A percentile compares a stretch with the other conserved stretches of the same genome.
Evolutionary conservation across 1,140 invertebrate species (phyloP).

Genomic region (Hylyphantes graminicola): DNA sequence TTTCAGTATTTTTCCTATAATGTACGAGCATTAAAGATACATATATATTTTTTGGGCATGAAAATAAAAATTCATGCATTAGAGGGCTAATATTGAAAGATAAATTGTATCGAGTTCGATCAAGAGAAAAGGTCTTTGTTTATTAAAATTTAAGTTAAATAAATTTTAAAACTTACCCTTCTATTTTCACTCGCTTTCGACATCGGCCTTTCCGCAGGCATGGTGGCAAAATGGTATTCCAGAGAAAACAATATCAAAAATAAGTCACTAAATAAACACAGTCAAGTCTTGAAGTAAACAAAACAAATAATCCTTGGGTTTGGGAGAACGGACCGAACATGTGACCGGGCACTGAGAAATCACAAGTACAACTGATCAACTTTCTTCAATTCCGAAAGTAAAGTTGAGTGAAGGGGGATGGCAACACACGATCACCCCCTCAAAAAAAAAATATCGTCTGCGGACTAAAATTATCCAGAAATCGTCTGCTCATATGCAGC

Average conservation of each 20-base stretch:
- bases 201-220: conserved; percentile 54
- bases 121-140: neutral
- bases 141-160: neutral
- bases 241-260: conserved; percentile 22
- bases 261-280: neutral
- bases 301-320: conserved; percentile 13
- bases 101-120: neutral
- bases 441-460: too few species aligned
- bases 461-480: too few species aligned
- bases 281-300: neutral
- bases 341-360: conserved; percentile 4
- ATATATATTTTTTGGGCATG: too few species aligned
- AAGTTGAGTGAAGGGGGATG: conserved; percentile 12
- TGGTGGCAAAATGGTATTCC: conserved; percentile 54
- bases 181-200: conserved; percentile 57
- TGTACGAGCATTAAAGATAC: too few species aligned
- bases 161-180: conserved; percentile 46
- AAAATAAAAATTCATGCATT: too few species aligned
- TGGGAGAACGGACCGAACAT: neutral
- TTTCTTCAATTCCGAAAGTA: neutral
- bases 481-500: too few species aligned
- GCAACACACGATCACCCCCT: neutral
- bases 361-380: conserved; percentile 5
- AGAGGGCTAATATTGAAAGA: neutral
- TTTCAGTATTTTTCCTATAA: too few species aligned